Percentiles rank a stretch among this genome's conserved stretches.
These are phyloP conservation scores for Vidua chalybeata DNA, from an alignment of 2,113 vertebrate genomes.

Conservation along the genomic window DNA sequence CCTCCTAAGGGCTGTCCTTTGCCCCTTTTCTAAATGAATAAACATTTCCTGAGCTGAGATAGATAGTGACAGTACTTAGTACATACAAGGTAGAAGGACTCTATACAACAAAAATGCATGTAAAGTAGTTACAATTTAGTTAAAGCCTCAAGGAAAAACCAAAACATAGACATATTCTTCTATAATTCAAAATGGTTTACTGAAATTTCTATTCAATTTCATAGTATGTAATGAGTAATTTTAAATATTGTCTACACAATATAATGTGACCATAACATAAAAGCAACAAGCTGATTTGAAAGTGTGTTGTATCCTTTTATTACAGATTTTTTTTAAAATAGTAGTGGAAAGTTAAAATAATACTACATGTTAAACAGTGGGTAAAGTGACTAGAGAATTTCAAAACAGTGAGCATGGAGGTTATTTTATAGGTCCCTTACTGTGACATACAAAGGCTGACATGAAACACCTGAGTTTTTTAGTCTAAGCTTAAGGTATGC, in stretches of 20 bases:
- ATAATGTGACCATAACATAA: background rate
- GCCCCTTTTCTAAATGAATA: background rate
- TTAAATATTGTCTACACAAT: background rate
- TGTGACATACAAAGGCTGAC: background rate
- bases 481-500: background rate
- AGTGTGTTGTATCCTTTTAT: background rate
- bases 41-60: background rate
- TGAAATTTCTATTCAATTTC: background rate
- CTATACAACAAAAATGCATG: background rate
- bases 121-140: background rate
- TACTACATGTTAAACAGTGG: background rate
- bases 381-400: background rate
- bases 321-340: background rate
- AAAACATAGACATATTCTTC: background rate
- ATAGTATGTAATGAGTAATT: background rate
- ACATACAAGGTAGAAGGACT: background rate
- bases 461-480: background rate
- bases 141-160: background rate
- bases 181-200: background rate
- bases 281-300: background rate
- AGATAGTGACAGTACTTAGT: background rate
- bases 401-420: fast-evolving
- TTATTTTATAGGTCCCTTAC: background rate
- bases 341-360: background rate
- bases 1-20: background rate